phyloP scores from a whole-genome alignment of 2,113 vertebrate species.

The Rana temporaria region DNA sequence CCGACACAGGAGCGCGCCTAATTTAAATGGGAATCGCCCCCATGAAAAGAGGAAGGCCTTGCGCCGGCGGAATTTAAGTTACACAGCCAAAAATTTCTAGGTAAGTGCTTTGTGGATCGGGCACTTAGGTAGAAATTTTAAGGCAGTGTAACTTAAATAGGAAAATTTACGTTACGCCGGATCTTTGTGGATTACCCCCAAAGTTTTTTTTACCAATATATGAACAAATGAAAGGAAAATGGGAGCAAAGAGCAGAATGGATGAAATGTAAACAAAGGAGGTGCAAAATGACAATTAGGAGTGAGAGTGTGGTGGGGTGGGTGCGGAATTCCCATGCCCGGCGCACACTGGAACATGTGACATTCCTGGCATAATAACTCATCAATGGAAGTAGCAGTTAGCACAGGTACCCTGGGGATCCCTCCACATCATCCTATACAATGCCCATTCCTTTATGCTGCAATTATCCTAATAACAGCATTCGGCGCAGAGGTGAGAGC shows the following conservation, averaged over 20 bases:
- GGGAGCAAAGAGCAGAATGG: neutral
- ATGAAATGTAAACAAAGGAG: neutral
- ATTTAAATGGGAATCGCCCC: too few relatives aligned
- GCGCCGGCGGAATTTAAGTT: too few relatives aligned
- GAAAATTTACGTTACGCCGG: too few relatives aligned
- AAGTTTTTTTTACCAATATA: too few relatives aligned
- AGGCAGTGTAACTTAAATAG: too few relatives aligned
- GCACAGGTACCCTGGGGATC: slow-evolving; percentile 4
- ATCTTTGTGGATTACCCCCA: too few relatives aligned
- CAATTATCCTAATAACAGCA: slow-evolving; percentile 38
- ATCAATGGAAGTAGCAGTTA: slow-evolving; percentile 32
- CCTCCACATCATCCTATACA: slow-evolving; percentile 13
- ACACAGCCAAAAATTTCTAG: too few relatives aligned
- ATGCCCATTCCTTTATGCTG: slow-evolving; percentile 26
- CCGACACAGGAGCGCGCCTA: too few relatives aligned
- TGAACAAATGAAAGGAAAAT: neutral
- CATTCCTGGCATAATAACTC: neutral
- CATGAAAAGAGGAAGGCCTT: too few relatives aligned
- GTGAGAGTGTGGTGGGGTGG: neutral
- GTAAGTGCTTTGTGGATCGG: too few relatives aligned
- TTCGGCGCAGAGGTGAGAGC: neutral
- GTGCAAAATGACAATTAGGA: neutral
- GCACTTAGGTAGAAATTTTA: too few relatives aligned
- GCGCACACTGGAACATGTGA: slow-evolving; percentile 1
- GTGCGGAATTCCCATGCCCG: neutral